Percentiles rank a stretch among this genome's conserved stretches.
Evolutionary conservation across 1,140 invertebrate species (phyloP).

Genomic region (Caenorhabditis tropicalis): DNA sequence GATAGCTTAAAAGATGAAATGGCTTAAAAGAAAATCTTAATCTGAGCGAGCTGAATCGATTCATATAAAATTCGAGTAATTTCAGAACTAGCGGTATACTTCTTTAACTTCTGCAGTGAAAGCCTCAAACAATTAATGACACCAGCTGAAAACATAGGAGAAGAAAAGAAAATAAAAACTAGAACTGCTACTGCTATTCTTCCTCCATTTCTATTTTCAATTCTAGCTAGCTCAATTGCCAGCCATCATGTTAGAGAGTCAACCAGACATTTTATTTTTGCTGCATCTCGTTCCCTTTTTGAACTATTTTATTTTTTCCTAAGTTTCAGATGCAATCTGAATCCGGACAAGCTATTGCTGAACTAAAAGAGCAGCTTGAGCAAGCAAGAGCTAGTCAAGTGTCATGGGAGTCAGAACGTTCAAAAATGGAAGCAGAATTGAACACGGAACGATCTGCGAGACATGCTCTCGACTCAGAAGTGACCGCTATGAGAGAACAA

Average conservation of each 20-base stretch:
- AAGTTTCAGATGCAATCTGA: slow-evolving; percentile 37
- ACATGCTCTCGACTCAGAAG: slow-evolving; percentile 50
- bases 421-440: not conserved
- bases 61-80: too few species aligned
- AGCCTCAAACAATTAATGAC: not conserved
- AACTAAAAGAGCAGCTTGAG: not conserved
- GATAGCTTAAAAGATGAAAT: too few species aligned
- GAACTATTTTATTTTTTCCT: not conserved
- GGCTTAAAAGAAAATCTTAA: too few species aligned
- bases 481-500: slow-evolving; percentile 61
- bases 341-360: not conserved
- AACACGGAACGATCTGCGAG: not conserved
- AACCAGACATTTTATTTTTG: not conserved
- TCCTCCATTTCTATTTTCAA: not conserved
- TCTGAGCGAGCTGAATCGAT: too few species aligned
- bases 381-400: not conserved
- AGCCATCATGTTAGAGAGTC: not conserved
- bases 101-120: too few species aligned
- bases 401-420: not conserved
- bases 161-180: not conserved
- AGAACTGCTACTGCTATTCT: not conserved
- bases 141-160: not conserved
- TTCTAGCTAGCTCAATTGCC: slow-evolving; percentile 12
- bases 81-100: too few species aligned
- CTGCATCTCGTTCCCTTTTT: not conserved